phyloP scores from a whole-genome alignment of 2,797 vertebrate species.

The Mormyrops attenuatus region DNA sequence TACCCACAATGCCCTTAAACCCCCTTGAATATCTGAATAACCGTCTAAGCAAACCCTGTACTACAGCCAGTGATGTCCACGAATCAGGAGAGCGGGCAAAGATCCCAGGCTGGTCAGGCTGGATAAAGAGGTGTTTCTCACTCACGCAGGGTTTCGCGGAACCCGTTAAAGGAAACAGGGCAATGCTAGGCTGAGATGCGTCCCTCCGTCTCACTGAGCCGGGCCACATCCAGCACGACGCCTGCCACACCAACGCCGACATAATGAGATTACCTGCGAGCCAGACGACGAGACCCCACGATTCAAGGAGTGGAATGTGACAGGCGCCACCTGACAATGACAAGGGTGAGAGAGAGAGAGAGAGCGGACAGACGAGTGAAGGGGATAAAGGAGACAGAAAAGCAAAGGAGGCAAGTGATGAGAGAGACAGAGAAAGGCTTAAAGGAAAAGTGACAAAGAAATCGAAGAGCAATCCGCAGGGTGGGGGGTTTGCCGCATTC shows the following conservation, averaged over 20 bases:
- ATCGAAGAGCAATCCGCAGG: neutral
- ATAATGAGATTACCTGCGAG: neutral
- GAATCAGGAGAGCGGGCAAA: neutral
- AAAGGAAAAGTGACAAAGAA: conserved; percentile 2
- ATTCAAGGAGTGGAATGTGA: neutral
- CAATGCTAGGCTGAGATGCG: neutral
- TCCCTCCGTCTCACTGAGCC: neutral
- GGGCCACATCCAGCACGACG: neutral
- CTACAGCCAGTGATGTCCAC: neutral
- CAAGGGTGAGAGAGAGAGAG: neutral
- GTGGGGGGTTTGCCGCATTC: neutral
- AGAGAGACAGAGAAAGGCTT: neutral
- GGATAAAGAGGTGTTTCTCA: neutral
- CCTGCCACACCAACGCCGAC: neutral
- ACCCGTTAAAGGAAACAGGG: neutral
- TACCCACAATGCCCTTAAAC: neutral
- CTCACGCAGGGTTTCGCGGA: neutral
- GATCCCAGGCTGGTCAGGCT: neutral
- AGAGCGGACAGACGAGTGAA: neutral
- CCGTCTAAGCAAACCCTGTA: neutral
- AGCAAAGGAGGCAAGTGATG: neutral
- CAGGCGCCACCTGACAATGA: neutral
- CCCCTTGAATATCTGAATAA: neutral
- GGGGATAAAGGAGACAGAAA: neutral
- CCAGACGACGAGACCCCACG: neutral